A percentile compares a stretch with the other conserved stretches of the same genome.
phyloP scores from a whole-genome alignment of 2,797 vertebrate species.

The Catharus ustulatus region DNA sequence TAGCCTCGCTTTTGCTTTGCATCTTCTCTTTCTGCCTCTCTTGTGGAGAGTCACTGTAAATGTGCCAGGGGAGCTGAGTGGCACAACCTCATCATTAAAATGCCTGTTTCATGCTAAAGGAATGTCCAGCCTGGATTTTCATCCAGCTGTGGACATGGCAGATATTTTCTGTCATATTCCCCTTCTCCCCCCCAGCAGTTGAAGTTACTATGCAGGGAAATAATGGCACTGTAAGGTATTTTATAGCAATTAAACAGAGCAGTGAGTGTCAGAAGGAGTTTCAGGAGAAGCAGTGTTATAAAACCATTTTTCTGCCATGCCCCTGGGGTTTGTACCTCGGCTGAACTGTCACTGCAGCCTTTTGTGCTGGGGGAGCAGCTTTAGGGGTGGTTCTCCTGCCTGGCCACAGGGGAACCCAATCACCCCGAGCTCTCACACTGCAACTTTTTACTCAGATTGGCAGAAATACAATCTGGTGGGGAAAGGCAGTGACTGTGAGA shows the following conservation, averaged over 20 bases:
- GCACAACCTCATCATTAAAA: not conserved
- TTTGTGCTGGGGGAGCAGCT: not conserved
- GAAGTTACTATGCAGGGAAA: not conserved
- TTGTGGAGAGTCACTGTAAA: not conserved
- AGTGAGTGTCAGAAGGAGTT: not conserved
- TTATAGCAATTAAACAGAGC: not conserved
- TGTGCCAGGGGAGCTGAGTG: not conserved
- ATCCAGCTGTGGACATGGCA: not conserved
- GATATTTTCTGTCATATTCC: not conserved
- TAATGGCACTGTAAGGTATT: not conserved
- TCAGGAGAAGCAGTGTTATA: not conserved
- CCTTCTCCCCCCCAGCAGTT: rapidly evolving
- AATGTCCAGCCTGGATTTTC: not conserved
- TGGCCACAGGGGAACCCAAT: not conserved
- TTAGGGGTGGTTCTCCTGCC: not conserved
- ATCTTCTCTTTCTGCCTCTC: not conserved
- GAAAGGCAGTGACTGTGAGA: not conserved
- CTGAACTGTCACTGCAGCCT: not conserved
- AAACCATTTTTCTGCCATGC: not conserved
- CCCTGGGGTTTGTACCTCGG: not conserved
- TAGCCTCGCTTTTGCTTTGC: not conserved
- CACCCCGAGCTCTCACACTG: rapidly evolving
- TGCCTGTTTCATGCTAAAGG: not conserved
- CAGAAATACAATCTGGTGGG: not conserved
- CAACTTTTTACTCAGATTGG: rapidly evolving